Evolutionary conservation across 2,888 invertebrate genomes (phyloP).

Genomic region (Ashinkailepas kermadecensis): DNA sequence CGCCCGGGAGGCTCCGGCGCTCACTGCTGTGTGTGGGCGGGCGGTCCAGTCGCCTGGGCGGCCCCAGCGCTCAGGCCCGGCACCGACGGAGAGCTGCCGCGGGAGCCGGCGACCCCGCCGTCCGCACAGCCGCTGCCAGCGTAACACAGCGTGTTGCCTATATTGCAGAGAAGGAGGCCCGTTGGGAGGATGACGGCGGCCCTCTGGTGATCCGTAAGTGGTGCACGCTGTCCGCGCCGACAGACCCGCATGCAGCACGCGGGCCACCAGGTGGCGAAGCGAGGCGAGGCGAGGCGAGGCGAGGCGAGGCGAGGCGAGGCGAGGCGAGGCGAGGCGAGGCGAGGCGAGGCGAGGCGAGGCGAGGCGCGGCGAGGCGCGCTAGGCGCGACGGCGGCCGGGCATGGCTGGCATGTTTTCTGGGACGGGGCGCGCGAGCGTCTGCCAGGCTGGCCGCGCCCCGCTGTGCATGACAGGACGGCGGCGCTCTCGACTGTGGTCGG

Average conservation of each 20-base stretch:
- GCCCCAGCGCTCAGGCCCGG: no score
- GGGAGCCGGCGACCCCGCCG: no score
- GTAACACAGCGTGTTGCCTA: neutral
- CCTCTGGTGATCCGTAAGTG: slow-evolving; percentile 19
- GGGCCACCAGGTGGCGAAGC: no score
- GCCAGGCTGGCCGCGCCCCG: neutral
- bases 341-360: neutral
- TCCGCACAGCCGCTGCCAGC: no score
- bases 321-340: neutral
- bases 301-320: no score
- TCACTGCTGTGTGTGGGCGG: no score
- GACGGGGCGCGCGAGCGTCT: neutral
- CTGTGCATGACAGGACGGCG: no score
- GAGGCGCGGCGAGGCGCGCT: neutral
- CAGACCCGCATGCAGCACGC: neutral
- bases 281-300: no score
- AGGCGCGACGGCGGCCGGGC: neutral
- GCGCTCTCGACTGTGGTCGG: neutral
- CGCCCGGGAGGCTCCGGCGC: no score
- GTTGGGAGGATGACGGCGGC: neutral
- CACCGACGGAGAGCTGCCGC: no score
- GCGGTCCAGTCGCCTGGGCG: no score
- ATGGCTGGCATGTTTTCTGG: neutral
- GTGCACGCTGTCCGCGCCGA: neutral
- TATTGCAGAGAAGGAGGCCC: slow-evolving; percentile 9